Base-by-base conservation (phyloP, 1,140 invertebrate species). In the Diuraphis noxia region DNA sequence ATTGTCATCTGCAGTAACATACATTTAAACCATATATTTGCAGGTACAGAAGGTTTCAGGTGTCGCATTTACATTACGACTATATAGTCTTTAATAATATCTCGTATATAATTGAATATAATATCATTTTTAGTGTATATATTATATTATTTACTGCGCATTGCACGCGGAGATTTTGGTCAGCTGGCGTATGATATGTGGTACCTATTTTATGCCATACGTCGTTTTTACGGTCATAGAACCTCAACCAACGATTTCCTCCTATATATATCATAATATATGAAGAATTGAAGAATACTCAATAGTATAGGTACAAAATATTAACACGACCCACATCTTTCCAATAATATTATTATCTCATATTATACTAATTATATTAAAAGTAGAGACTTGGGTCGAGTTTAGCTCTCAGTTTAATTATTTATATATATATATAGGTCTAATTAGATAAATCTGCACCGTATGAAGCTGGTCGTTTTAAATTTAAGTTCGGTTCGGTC, bases 81-180 rank as follows among this genome's bases (percentile, higher is more conserved):
- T 63, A n/a, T n/a, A n/a, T n/a, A n/a, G n/a, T n/a, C n/a, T n/a
- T n/a, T n/a, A n/a, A n/a, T 49, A 46, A 46, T 56, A 72, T n/a
- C 56, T 72, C 30, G n/a, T 72, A 63, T 63, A 72, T 72, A 72
- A 72, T 72, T 72, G 56, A 72, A 72, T 72, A 72, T n/a, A n/a
- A 63, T 63, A 63, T 63, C 56, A 63, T 63, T 63, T 10, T 13
- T 63, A 13, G 30, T 63, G 17, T 13, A 63, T 63, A 63, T 63
- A 63, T 56, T 63, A n/a, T 72, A 72, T 72, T 72, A 72, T 72
- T 17, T n/a, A 72, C 56, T n/a, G 30, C 13, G 34, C n/a, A n/a
- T 72, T 72, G 56, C 56, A 72, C 1, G 10, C 1, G 30, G 30
- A 72, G 56, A 72, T 4, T 72, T n/a, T n/a, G 13, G 56, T n/a